Base-by-base conservation (phyloP, 2,113 vertebrate genomes). In the Euleptes europaea region DNA sequence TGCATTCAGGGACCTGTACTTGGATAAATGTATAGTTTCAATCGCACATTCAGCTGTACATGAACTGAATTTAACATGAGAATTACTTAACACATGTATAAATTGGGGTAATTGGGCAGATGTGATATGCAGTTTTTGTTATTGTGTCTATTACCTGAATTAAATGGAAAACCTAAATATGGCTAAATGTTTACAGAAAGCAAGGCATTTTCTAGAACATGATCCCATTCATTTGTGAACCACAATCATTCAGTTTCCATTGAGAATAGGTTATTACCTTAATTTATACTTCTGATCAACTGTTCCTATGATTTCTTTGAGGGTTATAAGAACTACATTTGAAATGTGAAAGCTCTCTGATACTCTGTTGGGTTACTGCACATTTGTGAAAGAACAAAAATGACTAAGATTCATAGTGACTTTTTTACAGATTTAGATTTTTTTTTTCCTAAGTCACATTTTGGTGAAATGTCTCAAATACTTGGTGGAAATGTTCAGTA, bases 401-500 rank as follows among this genome's bases (percentile, higher is more conserved):
- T 80, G 19, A 28, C 40, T 31, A 76, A n/a, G 9, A 73, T 83
- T 65, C 67, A 82, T 47, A 72, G 3, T 77, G 76, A 54, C 81
- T 35, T 74, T 69, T 77, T 66, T 47, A 82, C 75, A 44, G 72
- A 23, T 76, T 79, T 71, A 82, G 19, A 33, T 33, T 79, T 6
- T 74, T 66, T 74, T 13, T 13, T n/a, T n/a, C n/a, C n/a, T 76
- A n/a, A 42, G 21, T 8, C 67, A 33, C 72, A 35, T 86, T 88
- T 85, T 49, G 73, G 87, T 40, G 33, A 35, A 71, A 38, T 51
- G 80, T n/a, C 23, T 75, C 49, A 47, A 84, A 80, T 47, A 80
- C 49, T 6, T 85, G 38, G 19, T 54, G 23, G 72, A 33, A 2
- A 0, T 67, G 44, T 73, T 87, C 88, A 65, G 81, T 80, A 79